Base-by-base conservation (phyloP, 1,140 invertebrate species). In the Drosophila ambigua region DNA sequence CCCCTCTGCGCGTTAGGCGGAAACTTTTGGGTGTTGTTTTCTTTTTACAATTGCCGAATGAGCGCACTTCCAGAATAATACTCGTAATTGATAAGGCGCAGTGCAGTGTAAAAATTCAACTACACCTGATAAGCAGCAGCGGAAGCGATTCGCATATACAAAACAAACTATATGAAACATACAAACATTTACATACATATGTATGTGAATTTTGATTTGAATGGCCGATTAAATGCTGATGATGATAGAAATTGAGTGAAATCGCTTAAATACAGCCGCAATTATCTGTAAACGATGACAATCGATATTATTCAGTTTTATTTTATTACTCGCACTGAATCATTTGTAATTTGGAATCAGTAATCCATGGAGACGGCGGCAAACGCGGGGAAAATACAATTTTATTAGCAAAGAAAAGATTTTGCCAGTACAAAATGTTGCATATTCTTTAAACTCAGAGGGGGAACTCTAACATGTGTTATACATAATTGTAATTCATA, bases 181-280 rank as follows among this genome's bases (percentile, higher is more conserved):
- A 28, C 16, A 39, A 4, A 6, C 13, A 9, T 20, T 7, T 26
- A 1, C 11, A 26, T 26, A 1, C 11, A 26, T 28, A 11, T 51
- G 23, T 20, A 15, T 23, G 41, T n/a, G 48, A 15, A 28, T 28
- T 11, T 23, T 54, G 41, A 48, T 23, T 39, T 39, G 4, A 13
- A 48, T 13, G 1, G 66, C 41, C 43, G 28, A 48, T 55, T 68
- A 68, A 48, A 55, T 28, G 16, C 31, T 55, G 50, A 67, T 67
- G 55, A 43, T 67, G 67, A 63, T 66, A 69, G 50, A 68, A 69
- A 69, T 69, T 52, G 51, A 68, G 67, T 58, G 52, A 49, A 69
- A 68, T 69, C 43, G 43, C 43, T 64, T 8, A 39, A 44, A 8
- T 67, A 31, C 9, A 9, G 26, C 15, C 51, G 41, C 15, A 69